Base-by-base conservation (phyloP, 2,797 vertebrate species). In the Otolemur crassicaudatus region DNA sequence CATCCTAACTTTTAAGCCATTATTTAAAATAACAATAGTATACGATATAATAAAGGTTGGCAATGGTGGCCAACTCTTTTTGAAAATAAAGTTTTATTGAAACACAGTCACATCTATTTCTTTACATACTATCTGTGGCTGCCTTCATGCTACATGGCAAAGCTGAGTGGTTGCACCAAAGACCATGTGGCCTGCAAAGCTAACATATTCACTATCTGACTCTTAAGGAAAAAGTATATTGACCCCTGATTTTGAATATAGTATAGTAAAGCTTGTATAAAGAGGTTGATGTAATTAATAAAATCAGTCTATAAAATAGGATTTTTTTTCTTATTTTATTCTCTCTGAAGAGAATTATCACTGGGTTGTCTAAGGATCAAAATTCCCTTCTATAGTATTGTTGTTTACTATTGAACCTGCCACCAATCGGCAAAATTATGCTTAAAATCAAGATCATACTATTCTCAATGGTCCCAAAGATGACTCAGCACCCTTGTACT, bases 11-110 rank as follows among this genome's bases (percentile, higher is more conserved):
- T 87, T 83, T 67, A 27, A 92, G 77, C 72, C 58, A 37, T 63
- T 69, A 86, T 69, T 87, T 76, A 73, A 90, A 83, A 87, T 49
- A 67, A 63, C 31, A 23, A 56, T 81, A 65, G 76, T 76, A 43
- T 0, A 76, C 67, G 63, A 72, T 60, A 34, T 0, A 23, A 56
- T 14, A 58, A 49, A 82, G 81, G 72, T n/a, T 69, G 58, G 81
- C 56, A 61, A 49, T 1, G 5, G 53, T 12, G 27, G 43, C 29
- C 46, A 27, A 79, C 61, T 90, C n/a, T n/a, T 80, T 80, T 86
- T 63, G 34, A 56, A 92, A 96, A 94, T 79, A 60, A 98, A 94
- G 60, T 85, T 80, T 80, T 67, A 65, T 16, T 90, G 31, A 69
- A 61, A 80, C 43, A 40, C 2, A 80, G 73, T 79, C 73, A 40